Percentiles rank a stretch among this genome's conserved stretches.
Evolutionary conservation across 2,113 vertebrate genomes (phyloP).

Genomic region (Poeciliopsis occidentalis): DNA sequence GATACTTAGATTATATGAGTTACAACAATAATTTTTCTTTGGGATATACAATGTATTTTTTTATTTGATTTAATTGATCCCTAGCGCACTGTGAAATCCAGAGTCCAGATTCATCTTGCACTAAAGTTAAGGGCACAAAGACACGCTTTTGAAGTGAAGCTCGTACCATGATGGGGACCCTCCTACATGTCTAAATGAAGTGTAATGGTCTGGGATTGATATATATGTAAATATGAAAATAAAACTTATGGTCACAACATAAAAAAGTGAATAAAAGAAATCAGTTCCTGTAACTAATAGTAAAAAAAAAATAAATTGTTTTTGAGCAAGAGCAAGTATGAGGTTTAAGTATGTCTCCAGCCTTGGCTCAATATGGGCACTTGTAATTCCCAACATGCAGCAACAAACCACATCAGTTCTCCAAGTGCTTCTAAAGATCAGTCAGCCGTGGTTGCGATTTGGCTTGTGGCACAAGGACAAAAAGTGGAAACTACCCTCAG

Average conservation of each 20-base stretch:
- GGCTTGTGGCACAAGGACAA: slow-evolving; percentile 62
- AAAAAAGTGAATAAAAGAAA: background rate
- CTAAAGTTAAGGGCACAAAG: too few species aligned
- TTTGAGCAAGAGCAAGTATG: slow-evolving; percentile 40
- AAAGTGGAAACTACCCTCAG: slow-evolving; percentile 41
- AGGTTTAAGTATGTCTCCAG: slow-evolving; percentile 22
- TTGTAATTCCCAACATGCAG: slow-evolving; percentile 42
- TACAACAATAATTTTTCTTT: too few species aligned
- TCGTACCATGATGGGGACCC: background rate
- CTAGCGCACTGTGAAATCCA: too few species aligned
- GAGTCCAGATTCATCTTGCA: too few species aligned
- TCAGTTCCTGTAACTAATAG: background rate
- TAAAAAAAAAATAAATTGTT: background rate
- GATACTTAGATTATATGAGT: too few species aligned
- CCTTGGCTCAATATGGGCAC: slow-evolving; percentile 24
- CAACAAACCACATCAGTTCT: slow-evolving; percentile 53
- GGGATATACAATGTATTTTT: too few species aligned
- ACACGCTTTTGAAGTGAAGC: background rate
- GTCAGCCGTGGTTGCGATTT: slow-evolving; percentile 54
- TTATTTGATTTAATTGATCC: too few species aligned
- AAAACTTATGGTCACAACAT: background rate
- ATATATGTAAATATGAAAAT: background rate
- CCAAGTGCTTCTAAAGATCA: slow-evolving; percentile 52
- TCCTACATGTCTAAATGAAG: background rate
- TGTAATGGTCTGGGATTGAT: background rate